Conservation (phyloP, 2,888 invertebrate genomes). For the Agonum fuliginosum region DNA sequence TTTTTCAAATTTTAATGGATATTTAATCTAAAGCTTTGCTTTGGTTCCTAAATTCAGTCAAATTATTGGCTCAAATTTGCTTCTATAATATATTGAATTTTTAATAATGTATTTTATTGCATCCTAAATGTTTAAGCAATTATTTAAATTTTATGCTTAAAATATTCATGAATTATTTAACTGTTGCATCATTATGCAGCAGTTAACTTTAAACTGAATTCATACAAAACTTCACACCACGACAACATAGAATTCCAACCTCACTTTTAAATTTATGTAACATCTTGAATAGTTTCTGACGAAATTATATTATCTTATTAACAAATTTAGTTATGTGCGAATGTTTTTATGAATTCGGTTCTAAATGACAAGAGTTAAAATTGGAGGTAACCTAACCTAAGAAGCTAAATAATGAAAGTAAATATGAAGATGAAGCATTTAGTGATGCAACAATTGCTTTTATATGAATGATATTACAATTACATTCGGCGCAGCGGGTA, state of each 20-base stretch:
- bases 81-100: slow-evolving; percentile 26
- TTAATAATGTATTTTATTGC: slow-evolving; percentile 46
- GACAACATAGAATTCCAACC: too few species aligned
- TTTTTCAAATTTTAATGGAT: slow-evolving; percentile 28
- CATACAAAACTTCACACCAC: neutral
- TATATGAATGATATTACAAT: slow-evolving; percentile 28
- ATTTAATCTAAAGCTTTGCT: slow-evolving; percentile 49
- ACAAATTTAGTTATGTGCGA: neutral
- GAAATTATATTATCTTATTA: neutral
- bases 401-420: slow-evolving; percentile 10
- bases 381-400: slow-evolving; percentile 18
- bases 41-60: slow-evolving; percentile 6
- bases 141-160: slow-evolving; percentile 36
- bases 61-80: slow-evolving; percentile 35
- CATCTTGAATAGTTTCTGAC: too few species aligned
- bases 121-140: slow-evolving; percentile 51
- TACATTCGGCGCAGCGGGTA: slow-evolving; percentile 54
- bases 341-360: slow-evolving; percentile 38
- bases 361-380: slow-evolving; percentile 16
- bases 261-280: too few species aligned
- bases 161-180: slow-evolving; percentile 41
- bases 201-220: slow-evolving; percentile 26
- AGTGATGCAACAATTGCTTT: slow-evolving; percentile 52
- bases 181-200: slow-evolving; percentile 4
- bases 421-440: slow-evolving; percentile 38